A percentile compares a stretch with the other conserved stretches of the same genome.
These are phyloP conservation scores for Silurus asotus DNA, from an alignment of 2,113 vertebrate genomes.

Conservation along the genomic window DNA sequence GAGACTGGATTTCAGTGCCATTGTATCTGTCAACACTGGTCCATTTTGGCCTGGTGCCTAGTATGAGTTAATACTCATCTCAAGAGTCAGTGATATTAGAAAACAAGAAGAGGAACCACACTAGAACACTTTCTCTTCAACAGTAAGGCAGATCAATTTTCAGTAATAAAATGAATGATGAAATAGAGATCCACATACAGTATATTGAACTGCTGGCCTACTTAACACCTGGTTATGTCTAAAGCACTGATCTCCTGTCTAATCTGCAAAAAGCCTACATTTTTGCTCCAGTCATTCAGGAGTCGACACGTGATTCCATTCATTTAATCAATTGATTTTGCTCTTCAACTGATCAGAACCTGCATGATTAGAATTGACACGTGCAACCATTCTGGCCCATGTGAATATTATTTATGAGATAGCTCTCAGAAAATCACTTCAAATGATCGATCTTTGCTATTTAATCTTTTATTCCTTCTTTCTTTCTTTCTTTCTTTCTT, in stretches of 20 bases:
- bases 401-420: too few relatives aligned
- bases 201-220: neutral
- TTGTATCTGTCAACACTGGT: slow-evolving; percentile 42
- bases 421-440: too few relatives aligned
- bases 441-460: too few relatives aligned
- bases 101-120: slow-evolving; percentile 18
- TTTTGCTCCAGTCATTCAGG: too few relatives aligned
- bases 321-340: too few relatives aligned
- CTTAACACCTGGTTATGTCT: neutral
- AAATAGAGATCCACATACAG: neutral
- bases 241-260: neutral
- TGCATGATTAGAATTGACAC: too few relatives aligned
- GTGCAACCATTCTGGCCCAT: too few relatives aligned
- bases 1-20: slow-evolving; percentile 39
- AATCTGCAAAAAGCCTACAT: too few relatives aligned
- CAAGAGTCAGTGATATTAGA: slow-evolving; percentile 34
- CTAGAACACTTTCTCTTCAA: neutral
- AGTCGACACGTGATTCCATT: too few relatives aligned
- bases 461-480: too few relatives aligned
- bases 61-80: slow-evolving; percentile 30
- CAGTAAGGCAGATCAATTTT: slow-evolving; percentile 9
- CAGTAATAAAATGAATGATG: neutral
- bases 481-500: too few relatives aligned
- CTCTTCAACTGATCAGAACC: too few relatives aligned
- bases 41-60: slow-evolving; percentile 37